Base-by-base conservation (phyloP, 2,113 vertebrate species). In the Hyla sarda region DNA sequence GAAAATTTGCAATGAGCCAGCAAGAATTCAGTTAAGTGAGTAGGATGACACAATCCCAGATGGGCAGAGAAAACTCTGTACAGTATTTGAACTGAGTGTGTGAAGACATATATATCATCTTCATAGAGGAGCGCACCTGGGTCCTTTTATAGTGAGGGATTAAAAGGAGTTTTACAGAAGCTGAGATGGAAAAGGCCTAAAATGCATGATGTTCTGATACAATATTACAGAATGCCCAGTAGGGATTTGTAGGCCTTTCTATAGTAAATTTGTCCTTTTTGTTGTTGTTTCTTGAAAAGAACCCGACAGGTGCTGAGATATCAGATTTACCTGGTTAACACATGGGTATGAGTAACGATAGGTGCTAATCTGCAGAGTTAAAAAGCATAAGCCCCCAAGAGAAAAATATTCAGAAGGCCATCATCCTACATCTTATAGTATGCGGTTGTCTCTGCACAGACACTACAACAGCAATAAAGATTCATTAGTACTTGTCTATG, bases 1-100 rank as follows among this genome's bases (percentile, higher is more conserved):
- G 86, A 85, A 67, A 79, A 78, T 65, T 30, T 21, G 73, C 60
- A 83, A 83, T 73, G 71, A 79, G 74, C 41, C 75, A 69, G 74
- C 75, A 79, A 85, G 75, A 54, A 85, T 79, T 71, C 60, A 19
- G 58, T 78, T 67, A 76, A 62, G 54, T 65, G 56, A n/a, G 60
- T 50, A 48, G 54, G 83, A 84, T 77, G 83, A 84, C 58, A 67
- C 73, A 85, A 76, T 78, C 58, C 73, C 74, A 85, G 74, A 77
- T 85, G 83, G 73, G 74, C 56, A 62, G 34, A 84, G 82, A 37
- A 77, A 77, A 84, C 47, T 32, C 69, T 75, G 52, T 77, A 84
- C 83, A 84, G 83, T 77, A 48, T 62, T 84, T 76, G 52, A 62
- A 84, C 8, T 14, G 72, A 72, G 72, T 56, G 73, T 77, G 72